phyloP scores from a whole-genome alignment of 1,140 invertebrate genomes.

The Brachystomella parvula region DNA sequence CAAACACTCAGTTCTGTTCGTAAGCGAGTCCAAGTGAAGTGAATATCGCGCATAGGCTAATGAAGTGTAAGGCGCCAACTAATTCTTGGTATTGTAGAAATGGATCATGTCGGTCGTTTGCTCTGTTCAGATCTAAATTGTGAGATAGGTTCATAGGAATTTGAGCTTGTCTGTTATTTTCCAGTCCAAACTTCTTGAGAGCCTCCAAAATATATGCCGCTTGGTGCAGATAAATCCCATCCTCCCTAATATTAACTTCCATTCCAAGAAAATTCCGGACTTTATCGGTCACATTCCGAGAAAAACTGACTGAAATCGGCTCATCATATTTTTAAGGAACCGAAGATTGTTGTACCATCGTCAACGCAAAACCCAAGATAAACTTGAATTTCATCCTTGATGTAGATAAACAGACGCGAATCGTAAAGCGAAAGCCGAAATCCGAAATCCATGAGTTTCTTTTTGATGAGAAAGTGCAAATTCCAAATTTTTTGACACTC shows the following conservation, averaged over 20 bases:
- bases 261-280: not conserved
- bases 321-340: too few species aligned
- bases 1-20: not conserved
- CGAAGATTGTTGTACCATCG: too few species aligned
- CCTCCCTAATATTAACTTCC: not conserved
- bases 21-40: constrained; percentile 32
- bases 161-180: not conserved
- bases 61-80: not conserved
- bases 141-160: not conserved
- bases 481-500: too few species aligned
- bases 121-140: not conserved
- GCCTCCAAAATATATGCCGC: not conserved
- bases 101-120: not conserved
- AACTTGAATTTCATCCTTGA: too few species aligned
- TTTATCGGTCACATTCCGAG: too few species aligned
- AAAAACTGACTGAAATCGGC: too few species aligned
- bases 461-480: too few species aligned
- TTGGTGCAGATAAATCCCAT: not conserved
- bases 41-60: constrained; percentile 19
- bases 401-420: too few species aligned
- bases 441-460: too few species aligned
- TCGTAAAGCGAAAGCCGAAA: too few species aligned
- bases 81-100: not conserved
- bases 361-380: too few species aligned
- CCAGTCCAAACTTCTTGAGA: not conserved